Base-by-base conservation (phyloP, 2,888 invertebrate species). In the Drosophila subsilvestris region DNA sequence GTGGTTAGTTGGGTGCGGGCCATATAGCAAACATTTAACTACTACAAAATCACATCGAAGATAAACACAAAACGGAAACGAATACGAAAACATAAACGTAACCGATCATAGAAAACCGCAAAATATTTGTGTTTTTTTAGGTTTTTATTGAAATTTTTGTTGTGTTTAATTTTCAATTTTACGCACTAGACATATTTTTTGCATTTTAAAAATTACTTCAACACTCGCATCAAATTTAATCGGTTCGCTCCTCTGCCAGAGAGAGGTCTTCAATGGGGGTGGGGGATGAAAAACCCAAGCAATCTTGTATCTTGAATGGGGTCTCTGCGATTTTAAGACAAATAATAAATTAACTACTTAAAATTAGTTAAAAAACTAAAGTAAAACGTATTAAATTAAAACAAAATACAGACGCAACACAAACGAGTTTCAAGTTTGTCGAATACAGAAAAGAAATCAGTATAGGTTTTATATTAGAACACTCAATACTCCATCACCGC, bases 311-410 rank as follows among this genome's bases (percentile, higher is more conserved):
- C 32, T 51, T 66, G 49, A 49, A 50, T 74, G 59, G 70, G 66
- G 66, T 69, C 62, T 74, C 56, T 29, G 53, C 47, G 59, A 61
- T 60, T 74, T 74, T 67, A 70, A 71, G 69, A 80, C 77, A 88
- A 86, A 79, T 74, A 89, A 90, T 89, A 90, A 90, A 87, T 90
- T 90, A 90, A 86, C 90, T 90, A 90, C 90, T 90, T 90, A 90
- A 87, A 87, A 90, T 88, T 89, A 90, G 87, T 84, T 84, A 89
- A 90, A 79, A 78, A 88, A 75, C 76, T 79, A 79, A 79, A 78
- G 65, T 79, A 76, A 81, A 74, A 80, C 70, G 68, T 65, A 73
- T 75, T 73, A 84, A 80, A 79, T 72, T 80, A 80, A 78, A 79
- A 85, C 78, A 81, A 86, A 80, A 73, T 76, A 77, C 85, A 85